Conservation (phyloP, 2,113 vertebrate species). For the Hydropotes inermis region DNA sequence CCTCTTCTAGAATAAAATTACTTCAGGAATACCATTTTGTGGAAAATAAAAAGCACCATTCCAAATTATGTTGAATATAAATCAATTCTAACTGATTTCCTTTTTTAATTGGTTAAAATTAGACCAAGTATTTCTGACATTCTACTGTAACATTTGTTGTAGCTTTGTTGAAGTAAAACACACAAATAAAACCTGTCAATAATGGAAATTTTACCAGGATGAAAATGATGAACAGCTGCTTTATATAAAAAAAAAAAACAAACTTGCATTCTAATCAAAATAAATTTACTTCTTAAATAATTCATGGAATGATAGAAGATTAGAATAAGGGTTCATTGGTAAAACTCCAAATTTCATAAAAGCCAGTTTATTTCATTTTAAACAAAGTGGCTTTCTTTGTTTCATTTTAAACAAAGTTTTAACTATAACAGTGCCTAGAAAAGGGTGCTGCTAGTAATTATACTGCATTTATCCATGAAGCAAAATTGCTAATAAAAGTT, state of each 20-base stretch:
- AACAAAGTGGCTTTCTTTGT: neutral
- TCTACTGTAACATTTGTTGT: slow-evolving; percentile 4
- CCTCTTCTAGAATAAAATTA: neutral
- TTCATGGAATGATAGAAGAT: neutral
- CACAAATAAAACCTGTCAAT: slow-evolving; percentile 27
- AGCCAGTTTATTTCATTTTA: neutral
- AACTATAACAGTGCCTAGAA: neutral
- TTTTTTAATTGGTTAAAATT: neutral
- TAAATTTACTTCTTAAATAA: slow-evolving; percentile 49
- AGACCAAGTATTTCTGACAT: neutral
- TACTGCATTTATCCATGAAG: neutral
- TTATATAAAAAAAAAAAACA: neutral
- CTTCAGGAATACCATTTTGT: neutral
- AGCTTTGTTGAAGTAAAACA: slow-evolving; percentile 25
- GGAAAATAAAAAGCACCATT: neutral
- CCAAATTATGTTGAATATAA: neutral
- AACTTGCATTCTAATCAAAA: slow-evolving; percentile 34
- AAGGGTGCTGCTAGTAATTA: neutral
- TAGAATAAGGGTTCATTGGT: neutral
- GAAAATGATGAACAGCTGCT: slow-evolving; percentile 47
- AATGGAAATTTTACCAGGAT: slow-evolving; percentile 35
- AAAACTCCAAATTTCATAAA: slow-evolving; percentile 28
- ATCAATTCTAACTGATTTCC: neutral
- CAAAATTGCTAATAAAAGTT: neutral
- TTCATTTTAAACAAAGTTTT: neutral